These are phyloP conservation scores for Zaprionus taronus DNA, from an alignment of 1,140 invertebrate species.

Conservation along the genomic window DNA sequence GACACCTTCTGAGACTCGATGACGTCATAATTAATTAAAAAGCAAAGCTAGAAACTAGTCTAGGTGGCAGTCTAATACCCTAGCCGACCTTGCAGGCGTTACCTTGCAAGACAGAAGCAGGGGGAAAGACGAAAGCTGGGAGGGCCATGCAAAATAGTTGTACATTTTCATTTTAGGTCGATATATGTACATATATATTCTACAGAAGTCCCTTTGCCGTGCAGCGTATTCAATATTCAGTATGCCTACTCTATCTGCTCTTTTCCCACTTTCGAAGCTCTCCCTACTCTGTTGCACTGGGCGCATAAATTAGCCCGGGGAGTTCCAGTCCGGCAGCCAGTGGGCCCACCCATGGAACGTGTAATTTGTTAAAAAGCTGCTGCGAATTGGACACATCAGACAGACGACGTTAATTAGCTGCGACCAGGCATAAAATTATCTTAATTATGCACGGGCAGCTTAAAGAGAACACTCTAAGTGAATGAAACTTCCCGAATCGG, in stretches of 20 bases:
- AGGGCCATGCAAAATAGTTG: background rate
- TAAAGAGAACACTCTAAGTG: conserved; percentile 27
- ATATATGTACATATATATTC: background rate
- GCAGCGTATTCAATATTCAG: conserved; percentile 3
- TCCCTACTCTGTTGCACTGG: conserved; percentile 28
- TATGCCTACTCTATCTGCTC: background rate
- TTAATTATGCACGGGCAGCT: conserved; percentile 42
- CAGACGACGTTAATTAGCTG: conserved; percentile 49
- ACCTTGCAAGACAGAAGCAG: background rate
- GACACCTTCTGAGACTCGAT: conserved; percentile 21
- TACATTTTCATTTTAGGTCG: background rate
- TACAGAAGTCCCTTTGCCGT: too few relatives aligned
- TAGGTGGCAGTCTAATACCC: background rate
- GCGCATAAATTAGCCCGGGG: conserved; percentile 49
- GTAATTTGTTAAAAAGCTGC: conserved; percentile 53
- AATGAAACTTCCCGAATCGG: conserved; percentile 19
- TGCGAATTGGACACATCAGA: conserved; percentile 49
- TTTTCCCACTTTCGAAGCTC: background rate
- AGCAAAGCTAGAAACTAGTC: conserved; percentile 8
- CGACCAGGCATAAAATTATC: conserved; percentile 30
- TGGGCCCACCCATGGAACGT: conserved; percentile 21
- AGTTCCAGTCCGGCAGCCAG: background rate
- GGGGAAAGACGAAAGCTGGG: background rate
- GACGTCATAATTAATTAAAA: conserved; percentile 54
- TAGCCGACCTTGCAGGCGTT: background rate